A percentile compares a stretch with the other conserved stretches of the same genome.
Conservation (phyloP, 2,797 vertebrate species). For the Tadarida brasiliensis region DNA sequence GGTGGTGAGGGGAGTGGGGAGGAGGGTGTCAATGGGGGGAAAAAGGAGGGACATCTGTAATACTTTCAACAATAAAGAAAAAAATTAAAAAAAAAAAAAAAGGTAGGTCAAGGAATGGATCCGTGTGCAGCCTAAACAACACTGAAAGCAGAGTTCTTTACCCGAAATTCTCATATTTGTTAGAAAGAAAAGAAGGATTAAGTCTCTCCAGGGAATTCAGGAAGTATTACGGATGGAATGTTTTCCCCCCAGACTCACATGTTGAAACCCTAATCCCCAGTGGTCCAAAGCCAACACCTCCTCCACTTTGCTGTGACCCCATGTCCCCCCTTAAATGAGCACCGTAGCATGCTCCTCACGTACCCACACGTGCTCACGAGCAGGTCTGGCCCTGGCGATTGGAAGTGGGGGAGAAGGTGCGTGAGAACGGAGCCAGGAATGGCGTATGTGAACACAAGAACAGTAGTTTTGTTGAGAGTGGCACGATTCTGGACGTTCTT, state of each 20-base stretch:
- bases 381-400: not conserved
- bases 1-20: too few species aligned
- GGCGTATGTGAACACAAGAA: not conserved
- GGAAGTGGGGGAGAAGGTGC: accelerated
- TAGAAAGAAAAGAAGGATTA: not conserved
- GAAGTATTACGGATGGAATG: not conserved
- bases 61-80: too few species aligned
- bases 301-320: not conserved
- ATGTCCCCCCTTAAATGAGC: not conserved
- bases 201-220: not conserved
- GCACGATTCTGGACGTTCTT: not conserved
- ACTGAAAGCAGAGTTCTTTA: not conserved
- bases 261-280: not conserved
- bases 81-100: not conserved
- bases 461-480: not conserved
- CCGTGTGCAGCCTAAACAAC: not conserved
- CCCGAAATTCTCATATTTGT: not conserved
- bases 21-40: too few species aligned
- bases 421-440: not conserved
- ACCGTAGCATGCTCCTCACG: not conserved
- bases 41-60: too few species aligned
- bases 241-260: accelerated
- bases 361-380: not conserved
- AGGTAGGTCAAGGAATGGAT: not conserved
- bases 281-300: not conserved